Conservation (phyloP, 2,797 vertebrate species). For the Sebastes vulpes region DNA sequence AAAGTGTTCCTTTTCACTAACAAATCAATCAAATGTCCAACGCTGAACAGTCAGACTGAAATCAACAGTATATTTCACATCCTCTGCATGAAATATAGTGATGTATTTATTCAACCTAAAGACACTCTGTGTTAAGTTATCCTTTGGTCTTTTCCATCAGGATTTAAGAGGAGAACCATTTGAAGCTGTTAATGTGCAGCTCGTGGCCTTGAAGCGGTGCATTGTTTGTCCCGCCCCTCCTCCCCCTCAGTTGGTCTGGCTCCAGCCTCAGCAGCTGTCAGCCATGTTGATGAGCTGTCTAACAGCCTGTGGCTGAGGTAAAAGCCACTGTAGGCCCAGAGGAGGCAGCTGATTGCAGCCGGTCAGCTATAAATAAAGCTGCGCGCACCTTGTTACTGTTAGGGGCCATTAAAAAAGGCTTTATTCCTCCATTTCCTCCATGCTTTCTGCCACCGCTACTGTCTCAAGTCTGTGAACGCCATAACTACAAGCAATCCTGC, state of each 20-base stretch:
- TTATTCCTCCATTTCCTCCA: neutral
- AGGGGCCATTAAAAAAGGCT: neutral
- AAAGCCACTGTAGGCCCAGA: neutral
- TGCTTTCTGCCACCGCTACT: neutral
- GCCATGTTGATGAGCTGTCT: constrained; percentile 35
- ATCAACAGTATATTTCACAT: too few species aligned
- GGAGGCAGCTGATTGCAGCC: constrained; percentile 31
- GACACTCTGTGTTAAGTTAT: neutral
- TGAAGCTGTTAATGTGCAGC: neutral
- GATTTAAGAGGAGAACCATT: neutral
- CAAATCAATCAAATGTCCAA: too few species aligned
- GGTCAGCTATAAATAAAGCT: constrained; percentile 37
- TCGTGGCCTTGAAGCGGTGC: neutral
- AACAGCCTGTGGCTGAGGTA: constrained; percentile 27
- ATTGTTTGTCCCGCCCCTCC: neutral
- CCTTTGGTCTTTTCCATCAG: neutral
- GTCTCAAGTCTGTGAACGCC: neutral
- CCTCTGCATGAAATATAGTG: too few species aligned
- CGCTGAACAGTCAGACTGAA: too few species aligned
- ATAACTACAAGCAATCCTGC: neutral
- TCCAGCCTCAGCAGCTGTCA: constrained; percentile 30
- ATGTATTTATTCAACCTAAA: neutral
- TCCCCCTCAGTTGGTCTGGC: neutral
- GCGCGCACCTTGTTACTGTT: neutral
- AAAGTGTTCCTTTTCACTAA: too few species aligned